These are phyloP conservation scores for Nothocercus nigrocapillus DNA, from an alignment of 2,113 vertebrate genomes.

Conservation along the genomic window DNA sequence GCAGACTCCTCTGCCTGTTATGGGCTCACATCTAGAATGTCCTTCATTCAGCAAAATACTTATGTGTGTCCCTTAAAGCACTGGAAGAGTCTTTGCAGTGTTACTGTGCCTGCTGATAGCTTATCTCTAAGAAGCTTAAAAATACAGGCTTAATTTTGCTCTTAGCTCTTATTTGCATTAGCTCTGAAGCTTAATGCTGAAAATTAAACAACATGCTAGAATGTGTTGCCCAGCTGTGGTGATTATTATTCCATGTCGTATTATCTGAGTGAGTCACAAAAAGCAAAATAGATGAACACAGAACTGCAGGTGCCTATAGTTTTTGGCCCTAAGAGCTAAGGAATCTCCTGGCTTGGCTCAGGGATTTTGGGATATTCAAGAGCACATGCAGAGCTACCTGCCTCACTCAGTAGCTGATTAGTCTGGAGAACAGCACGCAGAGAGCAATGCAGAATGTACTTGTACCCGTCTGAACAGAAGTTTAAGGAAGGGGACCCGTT, in stretches of 20 bases:
- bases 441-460: not conserved
- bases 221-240: not conserved
- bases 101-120: not conserved
- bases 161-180: not conserved
- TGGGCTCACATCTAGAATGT: not conserved
- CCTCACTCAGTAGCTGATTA: not conserved
- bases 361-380: not conserved
- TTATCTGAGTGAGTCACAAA: not conserved
- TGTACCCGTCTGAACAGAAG: not conserved
- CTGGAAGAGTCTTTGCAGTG: not conserved
- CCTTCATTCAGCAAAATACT: not conserved
- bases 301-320: not conserved
- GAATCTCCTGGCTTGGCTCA: not conserved
- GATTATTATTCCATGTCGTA: not conserved
- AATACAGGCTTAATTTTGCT: not conserved
- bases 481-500: not conserved
- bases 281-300: not conserved
- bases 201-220: not conserved
- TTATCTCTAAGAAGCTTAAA: not conserved
- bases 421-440: not conserved
- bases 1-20: not conserved
- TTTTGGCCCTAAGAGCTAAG: not conserved
- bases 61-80: not conserved
- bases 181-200: not conserved
- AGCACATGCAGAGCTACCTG: not conserved